Evolutionary conservation across 1,140 invertebrate genomes (phyloP), one percentile per base, ranked within the genome.

Genomic region (fruit fly (Drosophila melanogaster)): DNA sequence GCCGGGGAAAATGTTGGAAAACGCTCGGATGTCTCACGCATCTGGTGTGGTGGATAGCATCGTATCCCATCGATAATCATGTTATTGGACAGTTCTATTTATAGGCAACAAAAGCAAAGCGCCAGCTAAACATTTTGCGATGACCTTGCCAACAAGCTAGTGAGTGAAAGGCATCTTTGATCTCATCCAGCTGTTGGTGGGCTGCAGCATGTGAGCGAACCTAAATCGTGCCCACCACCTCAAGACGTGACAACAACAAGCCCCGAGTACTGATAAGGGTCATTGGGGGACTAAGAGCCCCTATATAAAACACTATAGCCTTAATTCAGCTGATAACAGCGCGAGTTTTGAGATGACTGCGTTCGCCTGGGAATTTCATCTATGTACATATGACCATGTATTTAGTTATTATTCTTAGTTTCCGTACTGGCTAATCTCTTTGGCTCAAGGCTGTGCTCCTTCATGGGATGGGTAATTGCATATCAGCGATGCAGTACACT

Each of bases 161-260:
- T 58, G 47, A 75, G 71, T 65, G 72, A 75, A 58, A 75, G 72
- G 47, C 71, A 33, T 30, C 47, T 65, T 56, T 74, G 58, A 74
- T 73, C 67, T 61, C 37, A 30, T 17, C 46, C 59, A 67, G 44
- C 51, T 65, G 62, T 65, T 41, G 46, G 41, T 33, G 47, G 35
- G 50, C 22, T 24, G 47, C 58, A 26, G 51, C 71, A 62, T 51
- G 51, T 51, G 70, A 74, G 74, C 70, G 59, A 64, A 74, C 71
- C 44, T 38, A 70, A 38, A 22, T 62, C 67, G 46, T 74, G 70
- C 44, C 51, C 38, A 24, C 40, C 30, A 49, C 38, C 35, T 40
- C 53, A 53, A 74, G 59, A 75, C 71, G 71, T 75, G 72, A 57
- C 72, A 49, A 47, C 33, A 66, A 71, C 41, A 40, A 40, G 40